phyloP scores from a whole-genome alignment of 2,888 invertebrate genomes.

The Aporophyla nigra region DNA sequence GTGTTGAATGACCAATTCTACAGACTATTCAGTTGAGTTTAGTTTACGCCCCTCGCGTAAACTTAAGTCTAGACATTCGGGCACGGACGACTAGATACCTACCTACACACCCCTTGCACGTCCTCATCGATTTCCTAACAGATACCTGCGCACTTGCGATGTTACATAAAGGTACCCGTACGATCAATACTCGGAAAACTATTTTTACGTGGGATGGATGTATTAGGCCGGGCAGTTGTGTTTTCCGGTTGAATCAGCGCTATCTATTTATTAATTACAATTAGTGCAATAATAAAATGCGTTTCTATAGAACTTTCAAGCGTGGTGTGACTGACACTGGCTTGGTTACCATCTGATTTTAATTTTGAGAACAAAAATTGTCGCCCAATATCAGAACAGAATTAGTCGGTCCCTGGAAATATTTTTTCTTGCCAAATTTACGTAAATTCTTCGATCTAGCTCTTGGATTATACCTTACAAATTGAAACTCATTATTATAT shows the following conservation, averaged over 20 bases:
- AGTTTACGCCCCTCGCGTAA: background rate
- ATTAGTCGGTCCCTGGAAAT: too few species aligned
- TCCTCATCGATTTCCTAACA: background rate
- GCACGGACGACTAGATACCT: background rate
- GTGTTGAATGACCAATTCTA: background rate
- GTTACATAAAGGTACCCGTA: background rate
- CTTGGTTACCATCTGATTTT: too few species aligned
- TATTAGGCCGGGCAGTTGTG: background rate
- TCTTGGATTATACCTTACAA: too few species aligned
- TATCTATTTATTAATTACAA: too few species aligned
- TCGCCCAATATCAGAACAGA: too few species aligned
- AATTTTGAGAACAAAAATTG: too few species aligned
- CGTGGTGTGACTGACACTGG: too few species aligned
- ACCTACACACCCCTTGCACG: background rate
- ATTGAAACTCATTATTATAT: too few species aligned
- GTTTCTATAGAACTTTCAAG: background rate
- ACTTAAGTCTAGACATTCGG: background rate
- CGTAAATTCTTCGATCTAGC: too few species aligned
- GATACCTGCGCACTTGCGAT: slow-evolving; percentile 19
- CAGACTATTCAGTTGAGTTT: background rate
- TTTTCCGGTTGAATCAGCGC: background rate
- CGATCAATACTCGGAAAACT: background rate
- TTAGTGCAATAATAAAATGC: background rate
- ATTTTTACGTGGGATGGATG: background rate
- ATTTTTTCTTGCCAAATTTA: too few species aligned